Conservation (phyloP, 2,113 vertebrate species). For the Tinamus guttatus region DNA sequence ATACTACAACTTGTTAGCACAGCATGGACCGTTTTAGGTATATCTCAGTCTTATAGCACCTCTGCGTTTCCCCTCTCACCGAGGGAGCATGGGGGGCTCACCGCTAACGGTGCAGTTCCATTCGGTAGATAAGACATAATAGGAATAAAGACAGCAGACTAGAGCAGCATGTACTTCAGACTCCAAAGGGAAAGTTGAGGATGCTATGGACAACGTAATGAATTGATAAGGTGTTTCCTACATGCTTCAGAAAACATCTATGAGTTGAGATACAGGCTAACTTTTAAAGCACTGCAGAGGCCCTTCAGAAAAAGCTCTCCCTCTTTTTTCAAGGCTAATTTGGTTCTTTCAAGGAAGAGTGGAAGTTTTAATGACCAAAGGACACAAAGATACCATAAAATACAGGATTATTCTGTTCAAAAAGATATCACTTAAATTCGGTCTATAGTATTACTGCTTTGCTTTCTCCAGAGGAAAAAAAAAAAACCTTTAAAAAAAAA, state of each 20-base stretch:
- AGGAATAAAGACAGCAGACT: not conserved
- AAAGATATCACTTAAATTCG: not conserved
- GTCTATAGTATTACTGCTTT: not conserved
- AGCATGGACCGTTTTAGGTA: accelerated
- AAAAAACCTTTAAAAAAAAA: too few relatives aligned
- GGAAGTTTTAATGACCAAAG: not conserved
- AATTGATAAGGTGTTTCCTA: not conserved
- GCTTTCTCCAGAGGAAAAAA: not conserved
- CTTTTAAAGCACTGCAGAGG: not conserved
- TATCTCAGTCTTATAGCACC: accelerated
- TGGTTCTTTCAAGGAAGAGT: not conserved
- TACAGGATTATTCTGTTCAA: not conserved
- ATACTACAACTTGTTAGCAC: not conserved
- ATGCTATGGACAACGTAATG: accelerated
- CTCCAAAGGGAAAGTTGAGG: not conserved
- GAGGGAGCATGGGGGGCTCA: not conserved
- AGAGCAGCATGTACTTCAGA: accelerated
- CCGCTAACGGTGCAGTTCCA: too few relatives aligned
- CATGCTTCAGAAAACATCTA: not conserved
- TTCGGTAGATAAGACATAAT: accelerated
- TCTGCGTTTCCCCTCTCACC: not conserved
- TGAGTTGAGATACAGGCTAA: not conserved
- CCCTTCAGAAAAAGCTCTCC: accelerated
- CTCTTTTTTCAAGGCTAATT: not conserved
- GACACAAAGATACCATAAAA: too few relatives aligned